Base-by-base conservation (phyloP, 1,140 invertebrate genomes). In the Whitmania pigra region DNA sequence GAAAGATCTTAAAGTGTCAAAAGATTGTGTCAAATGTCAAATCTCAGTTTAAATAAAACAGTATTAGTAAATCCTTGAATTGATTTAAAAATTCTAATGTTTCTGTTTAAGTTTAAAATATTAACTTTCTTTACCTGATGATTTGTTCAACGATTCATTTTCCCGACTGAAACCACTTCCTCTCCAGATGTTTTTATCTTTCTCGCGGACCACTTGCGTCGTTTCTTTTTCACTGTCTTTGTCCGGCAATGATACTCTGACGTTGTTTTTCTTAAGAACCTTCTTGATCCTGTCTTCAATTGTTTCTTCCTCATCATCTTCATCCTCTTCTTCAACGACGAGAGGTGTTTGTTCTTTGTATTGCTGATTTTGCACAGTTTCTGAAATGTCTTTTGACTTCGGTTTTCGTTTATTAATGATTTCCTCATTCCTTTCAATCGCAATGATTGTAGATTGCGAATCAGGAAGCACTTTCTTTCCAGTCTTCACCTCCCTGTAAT, bases 271-370 rank as follows among this genome's bases (percentile, higher is more conserved):
- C 57, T 63, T 71, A 25, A 54, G 49, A 22, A 31, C 27, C 15
- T 36, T 31, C 60, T 63, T 55, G n/a, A 57, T 72, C 36, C 43
- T 71, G 20, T 31, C 55, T 29, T 55, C 70, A 31, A 49, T n/a
- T 31, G 27, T 68, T 40, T 73, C 69, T 53, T 69, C 43, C 18
- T 54, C 73, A 40, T 55, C 54, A 15, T 68, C 72, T 13, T 75
- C 55, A 20, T 43, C 70, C 29, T 43, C 73, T 53, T 60, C 67
- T 57, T 75, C 73, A 20, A 68, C 36, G 55, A 25, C 57, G 18
- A 17, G 5, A 11, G 43, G 43, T 49, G 5, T 17, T 49, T 49
- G 43, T 49, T 49, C 43, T 49, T 49, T 49, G 43, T 49, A 1
- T 49, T 17, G 9, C 43, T 49, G 43, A 49, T 11, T 11, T 49